Percentiles rank a stretch among this genome's conserved stretches.
Conservation (phyloP, 2,888 invertebrate species). For the Drosophila lacicola region DNA sequence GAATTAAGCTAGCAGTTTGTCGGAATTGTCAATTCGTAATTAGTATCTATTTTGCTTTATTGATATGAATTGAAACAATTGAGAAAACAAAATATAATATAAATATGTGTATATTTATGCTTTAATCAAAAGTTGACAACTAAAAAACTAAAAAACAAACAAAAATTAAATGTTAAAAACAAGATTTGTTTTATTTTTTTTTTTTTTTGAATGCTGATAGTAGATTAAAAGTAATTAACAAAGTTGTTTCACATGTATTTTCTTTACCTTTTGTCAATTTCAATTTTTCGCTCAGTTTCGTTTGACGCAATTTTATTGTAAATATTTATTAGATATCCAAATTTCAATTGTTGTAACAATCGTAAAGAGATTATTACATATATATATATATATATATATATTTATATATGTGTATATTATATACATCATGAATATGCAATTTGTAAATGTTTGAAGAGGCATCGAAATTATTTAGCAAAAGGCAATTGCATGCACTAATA, state of each 20-base stretch:
- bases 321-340: constrained; percentile 27
- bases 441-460: constrained; percentile 23
- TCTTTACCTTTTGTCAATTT: constrained; percentile 4
- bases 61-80: not conserved
- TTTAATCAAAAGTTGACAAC: not conserved
- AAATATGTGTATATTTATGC: not conserved
- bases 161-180: not conserved
- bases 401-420: too few relatives aligned
- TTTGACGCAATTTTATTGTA: constrained; percentile 33
- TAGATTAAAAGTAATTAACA: too few relatives aligned
- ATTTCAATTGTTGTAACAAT: constrained; percentile 27
- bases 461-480: constrained; percentile 16
- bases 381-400: constrained; percentile 3
- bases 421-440: not conserved
- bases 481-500: not conserved
- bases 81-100: not conserved
- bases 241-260: constrained; percentile 1
- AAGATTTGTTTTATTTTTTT: constrained; percentile 6
- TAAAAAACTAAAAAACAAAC: too few relatives aligned
- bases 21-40: constrained; percentile 16
- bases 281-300: not conserved
- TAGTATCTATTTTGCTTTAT: constrained; percentile 5
- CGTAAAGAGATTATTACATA: constrained; percentile 9
- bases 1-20: constrained; percentile 12
- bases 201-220: not conserved